Evolutionary conservation across 2,888 invertebrate genomes (phyloP).

Genomic region (Diploptera punctata): DNA sequence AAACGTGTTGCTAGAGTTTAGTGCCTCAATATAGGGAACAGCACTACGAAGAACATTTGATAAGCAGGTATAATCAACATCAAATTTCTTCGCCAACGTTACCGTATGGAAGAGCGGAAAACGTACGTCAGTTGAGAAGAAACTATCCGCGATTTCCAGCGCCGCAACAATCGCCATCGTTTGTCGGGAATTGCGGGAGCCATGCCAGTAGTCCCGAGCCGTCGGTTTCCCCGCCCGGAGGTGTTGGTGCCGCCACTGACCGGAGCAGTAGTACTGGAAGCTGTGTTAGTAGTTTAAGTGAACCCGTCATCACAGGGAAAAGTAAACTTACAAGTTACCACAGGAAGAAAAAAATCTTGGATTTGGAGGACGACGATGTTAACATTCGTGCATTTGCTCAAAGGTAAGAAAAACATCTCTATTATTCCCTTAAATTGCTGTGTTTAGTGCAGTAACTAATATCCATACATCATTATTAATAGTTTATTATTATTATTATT

Average conservation of each 20-base stretch:
- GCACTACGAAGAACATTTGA: slow-evolving; percentile 27
- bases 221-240: slow-evolving; percentile 13
- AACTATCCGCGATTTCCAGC: background rate
- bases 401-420: slow-evolving; percentile 18
- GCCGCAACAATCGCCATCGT: background rate
- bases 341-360: slow-evolving; percentile 5
- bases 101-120: background rate
- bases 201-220: slow-evolving; percentile 21
- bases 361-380: slow-evolving; percentile 19
- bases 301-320: background rate
- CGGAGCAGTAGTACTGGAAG: slow-evolving; percentile 20
- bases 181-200: background rate
- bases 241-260: slow-evolving; percentile 15
- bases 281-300: slow-evolving; percentile 18
- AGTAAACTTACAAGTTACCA: slow-evolving; percentile 4
- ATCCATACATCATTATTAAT: no score
- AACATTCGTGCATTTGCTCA: background rate
- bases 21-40: background rate
- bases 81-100: slow-evolving; percentile 30
- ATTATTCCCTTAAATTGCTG: no score
- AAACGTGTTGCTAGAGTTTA: background rate
- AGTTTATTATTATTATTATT: no score
- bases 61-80: slow-evolving; percentile 28
- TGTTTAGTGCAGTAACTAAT: no score
- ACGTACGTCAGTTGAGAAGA: background rate